Conservation (phyloP, 2,888 invertebrate genomes). For the Diarsia brunnea region DNA sequence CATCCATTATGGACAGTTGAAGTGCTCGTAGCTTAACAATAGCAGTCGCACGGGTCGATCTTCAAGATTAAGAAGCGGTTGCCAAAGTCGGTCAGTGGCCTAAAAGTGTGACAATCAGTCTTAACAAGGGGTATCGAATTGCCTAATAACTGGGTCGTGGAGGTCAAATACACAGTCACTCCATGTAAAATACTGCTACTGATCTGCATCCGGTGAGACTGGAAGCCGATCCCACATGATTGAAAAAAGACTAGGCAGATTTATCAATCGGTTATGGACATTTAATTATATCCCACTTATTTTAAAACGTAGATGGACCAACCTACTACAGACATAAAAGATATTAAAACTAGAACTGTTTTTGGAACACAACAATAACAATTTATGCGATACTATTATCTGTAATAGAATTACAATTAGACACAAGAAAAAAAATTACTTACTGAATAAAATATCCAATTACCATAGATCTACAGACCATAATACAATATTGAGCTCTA, state of each 20-base stretch:
- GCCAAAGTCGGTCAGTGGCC: neutral
- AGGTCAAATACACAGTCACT: neutral
- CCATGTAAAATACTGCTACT: neutral
- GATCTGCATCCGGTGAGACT: neutral
- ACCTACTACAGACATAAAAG: no score
- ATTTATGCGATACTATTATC: slow-evolving; percentile 20
- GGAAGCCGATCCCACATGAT: neutral
- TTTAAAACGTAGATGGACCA: neutral
- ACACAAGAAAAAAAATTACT: neutral
- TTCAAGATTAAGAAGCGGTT: neutral
- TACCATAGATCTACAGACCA: neutral
- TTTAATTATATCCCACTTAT: neutral
- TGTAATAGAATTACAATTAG: slow-evolving; percentile 6
- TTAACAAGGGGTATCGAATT: neutral
- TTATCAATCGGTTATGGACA: neutral
- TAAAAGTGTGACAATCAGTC: neutral
- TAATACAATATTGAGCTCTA: neutral
- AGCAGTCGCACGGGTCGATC: neutral
- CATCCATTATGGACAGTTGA: neutral
- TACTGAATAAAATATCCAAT: slow-evolving; percentile 29
- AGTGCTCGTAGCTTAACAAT: neutral
- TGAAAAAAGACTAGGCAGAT: neutral
- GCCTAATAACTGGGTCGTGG: neutral
- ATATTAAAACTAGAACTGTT: slow-evolving; percentile 4
- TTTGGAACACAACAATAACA: slow-evolving; percentile 25